A percentile compares a stretch with the other conserved stretches of the same genome.
Conservation (phyloP, 2,888 invertebrate genomes). For the Calliopum simillimum region DNA sequence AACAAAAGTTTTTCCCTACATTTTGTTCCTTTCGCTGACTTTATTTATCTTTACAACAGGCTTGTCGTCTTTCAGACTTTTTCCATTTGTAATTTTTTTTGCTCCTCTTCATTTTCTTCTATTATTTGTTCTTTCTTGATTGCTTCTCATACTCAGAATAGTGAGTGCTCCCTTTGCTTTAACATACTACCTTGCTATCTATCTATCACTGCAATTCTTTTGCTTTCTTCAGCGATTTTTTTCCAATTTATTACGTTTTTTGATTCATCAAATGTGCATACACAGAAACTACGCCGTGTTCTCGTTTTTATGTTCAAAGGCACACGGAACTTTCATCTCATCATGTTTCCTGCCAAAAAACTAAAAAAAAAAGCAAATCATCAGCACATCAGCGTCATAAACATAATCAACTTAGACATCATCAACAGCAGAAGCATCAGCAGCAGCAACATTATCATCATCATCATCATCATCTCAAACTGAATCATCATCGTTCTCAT, state of each 20-base stretch:
- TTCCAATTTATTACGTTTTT: too few species aligned
- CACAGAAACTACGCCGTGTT: too few species aligned
- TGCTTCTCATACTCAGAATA: neutral
- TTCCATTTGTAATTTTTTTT: neutral
- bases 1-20: neutral
- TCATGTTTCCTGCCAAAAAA: too few species aligned
- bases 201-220: neutral
- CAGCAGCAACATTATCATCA: neutral
- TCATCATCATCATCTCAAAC: neutral
- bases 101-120: neutral
- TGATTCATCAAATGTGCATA: neutral
- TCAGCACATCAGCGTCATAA: conserved; percentile 6
- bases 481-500: neutral
- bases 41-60: conserved; percentile 12
- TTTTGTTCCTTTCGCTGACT: neutral
- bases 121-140: neutral
- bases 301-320: too few species aligned
- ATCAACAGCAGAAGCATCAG: neutral
- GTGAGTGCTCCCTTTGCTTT: neutral
- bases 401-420: neutral
- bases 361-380: neutral
- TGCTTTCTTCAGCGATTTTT: neutral
- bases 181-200: too few species aligned
- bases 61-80: neutral
- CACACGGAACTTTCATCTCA: too few species aligned